Percentiles rank a stretch among this genome's conserved stretches.
Conservation (phyloP, 1,140 invertebrate genomes). For the Drosophila pandora region DNA sequence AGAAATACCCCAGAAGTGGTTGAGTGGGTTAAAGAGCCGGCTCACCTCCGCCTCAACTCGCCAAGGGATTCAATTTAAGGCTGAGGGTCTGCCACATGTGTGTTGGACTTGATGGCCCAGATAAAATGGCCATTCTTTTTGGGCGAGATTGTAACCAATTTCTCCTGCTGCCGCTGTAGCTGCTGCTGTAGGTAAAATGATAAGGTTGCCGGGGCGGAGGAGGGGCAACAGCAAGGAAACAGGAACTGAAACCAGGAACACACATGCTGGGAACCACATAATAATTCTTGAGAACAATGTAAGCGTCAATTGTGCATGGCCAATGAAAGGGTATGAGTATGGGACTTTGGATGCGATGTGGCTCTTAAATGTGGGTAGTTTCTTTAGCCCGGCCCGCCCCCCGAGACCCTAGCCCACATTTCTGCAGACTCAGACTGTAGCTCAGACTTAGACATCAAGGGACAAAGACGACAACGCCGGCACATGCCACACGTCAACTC, state of each 20-base stretch:
- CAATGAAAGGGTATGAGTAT: conserved; percentile 31
- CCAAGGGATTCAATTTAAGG: conserved; percentile 44
- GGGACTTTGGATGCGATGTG: background rate
- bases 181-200: conserved; percentile 56
- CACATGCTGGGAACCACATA: conserved; percentile 77
- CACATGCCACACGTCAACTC: conserved; percentile 79
- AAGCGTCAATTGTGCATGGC: conserved; percentile 80
- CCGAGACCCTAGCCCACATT: conserved; percentile 56
- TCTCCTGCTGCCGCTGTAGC: conserved; percentile 5
- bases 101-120: conserved; percentile 46
- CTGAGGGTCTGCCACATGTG: conserved; percentile 47
- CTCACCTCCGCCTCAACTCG: conserved; percentile 28
- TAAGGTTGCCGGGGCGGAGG: conserved; percentile 36
- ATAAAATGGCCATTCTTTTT: conserved; percentile 63
- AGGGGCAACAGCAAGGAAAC: conserved; percentile 4
- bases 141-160: conserved; percentile 55
- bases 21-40: conserved; percentile 39
- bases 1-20: background rate
- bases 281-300: conserved; percentile 80
- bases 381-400: conserved; percentile 42
- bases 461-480: conserved; percentile 64
- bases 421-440: conserved; percentile 14
- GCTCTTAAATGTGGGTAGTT: conserved; percentile 58
- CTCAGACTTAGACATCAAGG: conserved; percentile 58
- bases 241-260: conserved; percentile 32